phyloP scores from a whole-genome alignment of 2,888 invertebrate genomes.

The Drosophila anomalata region DNA sequence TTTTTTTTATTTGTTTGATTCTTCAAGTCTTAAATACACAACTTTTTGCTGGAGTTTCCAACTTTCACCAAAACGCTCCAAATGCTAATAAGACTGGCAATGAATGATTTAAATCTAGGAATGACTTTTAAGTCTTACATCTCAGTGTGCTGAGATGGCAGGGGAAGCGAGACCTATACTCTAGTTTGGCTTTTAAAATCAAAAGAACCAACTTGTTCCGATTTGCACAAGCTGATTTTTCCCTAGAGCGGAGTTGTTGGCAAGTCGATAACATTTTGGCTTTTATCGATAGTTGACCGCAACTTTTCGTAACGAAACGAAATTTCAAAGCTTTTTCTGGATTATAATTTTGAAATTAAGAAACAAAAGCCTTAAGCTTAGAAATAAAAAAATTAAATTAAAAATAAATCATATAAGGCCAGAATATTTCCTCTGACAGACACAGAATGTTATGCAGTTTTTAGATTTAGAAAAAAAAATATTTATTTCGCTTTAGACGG shows the following conservation, averaged over 20 bases:
- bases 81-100: not conserved
- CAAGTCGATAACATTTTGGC: not conserved
- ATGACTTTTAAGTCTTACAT: not conserved
- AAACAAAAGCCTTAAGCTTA: not conserved
- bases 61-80: not conserved
- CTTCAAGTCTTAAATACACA: not conserved
- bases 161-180: not conserved
- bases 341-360: not conserved
- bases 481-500: slow-evolving; percentile 17
- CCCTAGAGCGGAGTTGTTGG: not conserved
- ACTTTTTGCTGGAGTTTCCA: not conserved
- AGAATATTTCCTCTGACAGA: no score
- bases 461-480: not conserved
- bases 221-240: not conserved
- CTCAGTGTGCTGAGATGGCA: not conserved
- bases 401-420: not conserved
- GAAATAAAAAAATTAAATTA: not conserved
- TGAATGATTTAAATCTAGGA: not conserved
- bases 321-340: not conserved
- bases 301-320: not conserved
- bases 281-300: not conserved
- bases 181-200: not conserved
- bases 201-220: not conserved
- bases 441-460: not conserved
- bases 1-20: not conserved